phyloP scores from a whole-genome alignment of 2,888 invertebrate species.

The Bellardia bayeri region DNA sequence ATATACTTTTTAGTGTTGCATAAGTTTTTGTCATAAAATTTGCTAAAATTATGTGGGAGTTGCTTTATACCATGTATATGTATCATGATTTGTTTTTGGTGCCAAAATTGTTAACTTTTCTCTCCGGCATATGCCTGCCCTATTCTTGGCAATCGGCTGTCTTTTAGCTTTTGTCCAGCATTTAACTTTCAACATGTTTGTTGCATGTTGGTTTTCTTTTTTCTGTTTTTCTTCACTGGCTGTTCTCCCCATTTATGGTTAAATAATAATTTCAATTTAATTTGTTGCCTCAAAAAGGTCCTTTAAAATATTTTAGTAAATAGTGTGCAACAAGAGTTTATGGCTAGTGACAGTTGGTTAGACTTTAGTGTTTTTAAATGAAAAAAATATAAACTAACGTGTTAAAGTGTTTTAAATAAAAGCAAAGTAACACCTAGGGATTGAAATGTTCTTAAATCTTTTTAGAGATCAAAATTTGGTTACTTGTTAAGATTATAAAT shows the following conservation, averaged over 20 bases:
- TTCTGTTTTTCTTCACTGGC: constrained; percentile 12
- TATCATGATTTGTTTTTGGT: constrained; percentile 66
- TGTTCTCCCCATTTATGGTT: constrained; percentile 43
- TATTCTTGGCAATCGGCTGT: constrained; percentile 1
- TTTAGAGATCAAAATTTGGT: too few species aligned
- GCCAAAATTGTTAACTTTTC: constrained; percentile 65
- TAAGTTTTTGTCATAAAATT: constrained; percentile 72
- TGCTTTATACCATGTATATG: constrained; percentile 48
- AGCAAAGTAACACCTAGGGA: not conserved
- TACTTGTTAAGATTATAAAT: too few species aligned
- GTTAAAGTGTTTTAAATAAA: not conserved
- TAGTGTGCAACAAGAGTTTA: constrained; percentile 26
- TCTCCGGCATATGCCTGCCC: constrained; percentile 1
- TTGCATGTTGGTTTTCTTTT: constrained; percentile 44
- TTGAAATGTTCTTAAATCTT: too few species aligned
- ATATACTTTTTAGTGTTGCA: constrained; percentile 54
- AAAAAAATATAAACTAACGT: not conserved
- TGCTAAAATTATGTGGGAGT: constrained; percentile 73
- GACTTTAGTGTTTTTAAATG: not conserved
- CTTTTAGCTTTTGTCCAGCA: constrained; percentile 16
- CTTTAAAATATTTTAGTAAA: constrained; percentile 49
- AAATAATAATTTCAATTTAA: constrained; percentile 60
- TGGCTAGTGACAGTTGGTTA: not conserved
- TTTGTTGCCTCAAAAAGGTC: constrained; percentile 57
- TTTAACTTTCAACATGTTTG: constrained; percentile 62